These are phyloP conservation scores for Platyscapa corneri DNA, from an alignment of 1,140 invertebrate genomes.

Conservation along the genomic window DNA sequence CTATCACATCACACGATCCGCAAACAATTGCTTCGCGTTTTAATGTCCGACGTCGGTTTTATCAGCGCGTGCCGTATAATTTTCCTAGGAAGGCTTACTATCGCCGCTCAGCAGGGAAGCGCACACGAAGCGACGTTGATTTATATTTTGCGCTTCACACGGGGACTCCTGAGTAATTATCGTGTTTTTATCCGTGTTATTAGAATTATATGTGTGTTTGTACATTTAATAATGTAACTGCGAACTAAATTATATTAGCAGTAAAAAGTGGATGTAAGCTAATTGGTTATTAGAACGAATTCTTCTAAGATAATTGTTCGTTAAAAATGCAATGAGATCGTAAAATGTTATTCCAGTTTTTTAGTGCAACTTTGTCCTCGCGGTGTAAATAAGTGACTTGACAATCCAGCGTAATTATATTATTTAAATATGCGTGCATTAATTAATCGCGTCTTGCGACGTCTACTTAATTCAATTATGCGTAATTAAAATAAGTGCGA, in stretches of 20 bases:
- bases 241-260: background rate
- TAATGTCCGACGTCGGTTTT: conserved; percentile 11
- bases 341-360: background rate
- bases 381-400: background rate
- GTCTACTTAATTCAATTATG: conserved; percentile 4
- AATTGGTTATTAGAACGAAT: background rate
- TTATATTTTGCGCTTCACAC: conserved; percentile 15
- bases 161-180: conserved; percentile 20
- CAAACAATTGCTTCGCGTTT: conserved; percentile 18
- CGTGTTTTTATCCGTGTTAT: background rate
- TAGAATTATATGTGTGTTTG: conserved; percentile 1
- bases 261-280: background rate
- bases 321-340: background rate
- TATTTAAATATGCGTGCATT: background rate
- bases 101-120: background rate
- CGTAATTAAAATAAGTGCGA: background rate
- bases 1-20: conserved; percentile 20
- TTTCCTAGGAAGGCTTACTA: background rate
- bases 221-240: conserved; percentile 1
- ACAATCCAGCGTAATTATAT: background rate
- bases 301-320: background rate
- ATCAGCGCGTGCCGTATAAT: conserved; percentile 18
- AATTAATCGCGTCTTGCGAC: background rate
- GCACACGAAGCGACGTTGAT: conserved; percentile 24
- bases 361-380: background rate